Base-by-base conservation (phyloP, 2,113 vertebrate genomes). In the Hyperopisus bebe region DNA sequence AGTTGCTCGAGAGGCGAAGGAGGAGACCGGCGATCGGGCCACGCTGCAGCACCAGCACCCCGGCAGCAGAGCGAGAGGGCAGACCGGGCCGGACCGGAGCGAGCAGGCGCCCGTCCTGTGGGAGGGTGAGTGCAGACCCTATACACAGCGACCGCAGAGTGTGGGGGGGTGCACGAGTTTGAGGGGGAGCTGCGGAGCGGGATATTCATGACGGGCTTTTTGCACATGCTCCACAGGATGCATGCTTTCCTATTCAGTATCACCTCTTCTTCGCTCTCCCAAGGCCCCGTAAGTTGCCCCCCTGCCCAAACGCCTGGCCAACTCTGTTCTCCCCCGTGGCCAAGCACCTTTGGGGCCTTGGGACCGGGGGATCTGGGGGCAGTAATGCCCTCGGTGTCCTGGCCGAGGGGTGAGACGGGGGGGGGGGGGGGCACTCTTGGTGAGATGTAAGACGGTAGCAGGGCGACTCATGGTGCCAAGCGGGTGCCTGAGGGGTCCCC, bases 1-100 rank as follows among this genome's bases (percentile, higher is more conserved):
- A 77, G 74, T 77, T 39, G 17, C 74, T 42, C 5, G 89, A 24
- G 62, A 80, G 90, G 51, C 53, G 89, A 47, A 58, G 87, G 13
- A 87, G 87, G 90, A n/a, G 91, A 90, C 89, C 5, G 89, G 55
- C 89, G 91, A 92, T 92, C 93, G 94, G 93, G 93, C 94, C 90
- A 93, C 91, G 92, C 93, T 93, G 94, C 93, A 13, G 87, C 58
- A 24, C 55, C 44, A 6, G 39, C 35, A 66, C 42, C 4, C 35
- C 39, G 53, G 53, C 50, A 2, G 15, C 50, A 55, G 86, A 58
- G 1, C 86, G 86, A 39, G 31, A 21, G 53, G 50, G 39, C 35
- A 31, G 35, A 88, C 31, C 27, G 53, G 86, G 31, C 42, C 53
- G 39, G 87, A 19, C 31, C 42, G 58, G 53, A 46, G 55, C 5